Evolutionary conservation across 2,113 vertebrate genomes (phyloP), one percentile per base, ranked within the genome.

Genomic region (Rhegmatorhina hoffmannsi): DNA sequence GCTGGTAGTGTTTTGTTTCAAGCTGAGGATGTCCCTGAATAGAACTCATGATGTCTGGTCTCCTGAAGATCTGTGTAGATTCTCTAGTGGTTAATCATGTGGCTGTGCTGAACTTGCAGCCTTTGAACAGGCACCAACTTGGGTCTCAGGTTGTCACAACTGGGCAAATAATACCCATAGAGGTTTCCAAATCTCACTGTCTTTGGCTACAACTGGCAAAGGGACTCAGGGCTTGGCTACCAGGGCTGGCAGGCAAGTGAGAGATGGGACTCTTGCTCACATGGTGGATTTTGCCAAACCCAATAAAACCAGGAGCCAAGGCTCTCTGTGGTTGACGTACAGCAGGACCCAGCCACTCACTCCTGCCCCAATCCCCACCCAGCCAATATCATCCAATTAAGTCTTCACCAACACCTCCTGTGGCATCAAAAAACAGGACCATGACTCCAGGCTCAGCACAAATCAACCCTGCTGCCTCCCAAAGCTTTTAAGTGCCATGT

Each of bases 1-100:
- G 38, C 15, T n/a, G 53, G 4, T 2, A 2, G 31, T 1, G 3
- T 36, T 78, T 33, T 0, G 0, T 55, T 70, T 49, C 59, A 56
- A 69, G 46, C 0, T 3, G 53, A 77, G 23, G 49, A 85, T 25
- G 31, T 5, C n/a, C 10, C 60, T 14, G 66, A 92, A 47, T 52
- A 63, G 33, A 94, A 20, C 46, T 64, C 25, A 46, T 3, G 6
- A 24, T 1, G 7, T 17, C 52, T 26, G 47, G 18, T 58, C 38
- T 84, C 79, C 62, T 74, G 50, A 66, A 85, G 56, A 23, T 17
- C 56, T 8, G 0, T 4, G 55, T 11, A 12, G 46, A 77, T 52
- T 92, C 56, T 75, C 52, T n/a, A 24, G 74, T 49, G 74, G 78
- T 50, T 69, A 20, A 90, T 55, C 68, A 76, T 1, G 4, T 2